Conservation (phyloP, 2,888 invertebrate genomes). For the Norana najaformis region DNA sequence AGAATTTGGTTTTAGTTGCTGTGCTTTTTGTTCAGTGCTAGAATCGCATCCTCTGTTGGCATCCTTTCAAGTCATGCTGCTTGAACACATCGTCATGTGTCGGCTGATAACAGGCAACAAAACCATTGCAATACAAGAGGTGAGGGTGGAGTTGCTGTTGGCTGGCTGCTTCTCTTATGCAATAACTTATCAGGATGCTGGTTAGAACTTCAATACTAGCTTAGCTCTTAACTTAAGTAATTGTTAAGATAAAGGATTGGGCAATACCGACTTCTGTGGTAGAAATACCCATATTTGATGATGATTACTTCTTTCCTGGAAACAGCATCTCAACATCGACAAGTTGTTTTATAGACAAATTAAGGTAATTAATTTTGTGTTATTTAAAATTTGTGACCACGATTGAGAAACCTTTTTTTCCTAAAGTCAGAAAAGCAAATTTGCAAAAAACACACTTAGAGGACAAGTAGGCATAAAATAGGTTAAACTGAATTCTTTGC, state of each 20-base stretch:
- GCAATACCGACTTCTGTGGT: too few species aligned
- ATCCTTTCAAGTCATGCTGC: slow-evolving; percentile 88
- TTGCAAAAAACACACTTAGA: too few species aligned
- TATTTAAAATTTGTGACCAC: too few species aligned
- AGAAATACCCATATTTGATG: neutral
- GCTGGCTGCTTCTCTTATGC: neutral
- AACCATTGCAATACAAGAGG: slow-evolving; percentile 78
- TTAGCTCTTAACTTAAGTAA: neutral
- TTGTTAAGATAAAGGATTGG: neutral
- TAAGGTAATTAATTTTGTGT: neutral
- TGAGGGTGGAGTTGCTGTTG: slow-evolving; percentile 43
- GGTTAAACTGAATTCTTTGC: too few species aligned
- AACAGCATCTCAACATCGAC: neutral
- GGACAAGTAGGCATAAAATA: too few species aligned
- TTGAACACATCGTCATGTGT: slow-evolving; percentile 96
- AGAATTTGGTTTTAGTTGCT: neutral
- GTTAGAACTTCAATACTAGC: neutral
- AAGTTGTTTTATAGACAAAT: neutral
- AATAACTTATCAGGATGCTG: neutral
- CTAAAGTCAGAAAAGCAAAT: too few species aligned
- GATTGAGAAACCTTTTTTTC: too few species aligned
- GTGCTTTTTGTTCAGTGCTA: slow-evolving; percentile 66
- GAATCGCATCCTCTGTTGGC: slow-evolving; percentile 83
- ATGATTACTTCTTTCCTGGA: neutral
- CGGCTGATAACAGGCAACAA: slow-evolving; percentile 95